Conservation (phyloP, 2,888 invertebrate species). For the Arrhopalites spinosus region DNA sequence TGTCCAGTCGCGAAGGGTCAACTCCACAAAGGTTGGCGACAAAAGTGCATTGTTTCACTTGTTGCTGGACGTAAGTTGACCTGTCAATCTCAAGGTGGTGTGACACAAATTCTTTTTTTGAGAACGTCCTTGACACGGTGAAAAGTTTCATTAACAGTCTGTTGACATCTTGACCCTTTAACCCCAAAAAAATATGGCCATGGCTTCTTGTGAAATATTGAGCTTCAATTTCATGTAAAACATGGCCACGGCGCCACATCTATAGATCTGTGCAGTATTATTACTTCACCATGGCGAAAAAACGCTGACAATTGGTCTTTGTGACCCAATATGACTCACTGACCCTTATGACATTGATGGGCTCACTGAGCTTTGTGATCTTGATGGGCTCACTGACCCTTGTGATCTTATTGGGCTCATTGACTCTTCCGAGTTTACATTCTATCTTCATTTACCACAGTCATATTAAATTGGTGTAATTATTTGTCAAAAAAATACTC, state of each 20-base stretch:
- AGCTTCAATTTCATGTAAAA: not conserved
- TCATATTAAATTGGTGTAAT: too few relatives aligned
- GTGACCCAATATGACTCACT: too few relatives aligned
- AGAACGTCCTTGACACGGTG: not conserved
- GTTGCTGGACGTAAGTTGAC: not conserved
- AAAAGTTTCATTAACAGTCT: not conserved
- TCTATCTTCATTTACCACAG: too few relatives aligned
- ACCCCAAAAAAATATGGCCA: not conserved
- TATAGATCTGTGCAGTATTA: too few relatives aligned
- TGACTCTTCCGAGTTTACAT: too few relatives aligned
- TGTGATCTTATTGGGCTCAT: too few relatives aligned
- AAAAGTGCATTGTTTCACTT: not conserved
- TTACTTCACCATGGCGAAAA: too few relatives aligned
- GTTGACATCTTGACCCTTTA: not conserved
- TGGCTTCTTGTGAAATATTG: not conserved
- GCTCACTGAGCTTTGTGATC: too few relatives aligned
- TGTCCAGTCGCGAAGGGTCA: not conserved
- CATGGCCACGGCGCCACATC: not conserved
- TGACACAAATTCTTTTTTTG: not conserved
- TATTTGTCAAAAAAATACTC: too few relatives aligned
- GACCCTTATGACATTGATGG: too few relatives aligned
- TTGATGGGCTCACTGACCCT: too few relatives aligned
- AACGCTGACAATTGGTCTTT: too few relatives aligned
- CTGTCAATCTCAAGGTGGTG: not conserved
- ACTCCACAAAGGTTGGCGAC: not conserved